Evolutionary conservation across 2,113 vertebrate species (phyloP), one percentile per base, ranked within the genome.

Genomic region (Lucifuga dentata): DNA sequence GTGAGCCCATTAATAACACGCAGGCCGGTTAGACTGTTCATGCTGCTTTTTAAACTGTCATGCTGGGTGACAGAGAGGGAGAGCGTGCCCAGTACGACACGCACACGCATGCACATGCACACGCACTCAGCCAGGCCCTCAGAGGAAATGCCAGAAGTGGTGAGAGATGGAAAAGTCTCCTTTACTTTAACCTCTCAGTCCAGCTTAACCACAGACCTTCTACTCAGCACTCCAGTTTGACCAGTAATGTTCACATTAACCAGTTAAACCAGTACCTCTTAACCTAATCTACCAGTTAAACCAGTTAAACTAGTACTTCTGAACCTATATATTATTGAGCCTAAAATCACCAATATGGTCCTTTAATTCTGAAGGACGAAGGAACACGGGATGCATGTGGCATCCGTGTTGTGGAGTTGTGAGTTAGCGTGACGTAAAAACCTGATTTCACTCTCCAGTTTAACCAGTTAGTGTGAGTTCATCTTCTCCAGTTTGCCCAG

Each of bases 91-190:
- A 62, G 67, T 63, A 63, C 49, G 19, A 74, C 58, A 57, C 50
- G 57, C 63, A 51, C 50, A 49, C 45, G 53, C 52, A 61, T 35
- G 67, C 57, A 63, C 55, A 45, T 41, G 55, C 55, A 32, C 49
- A 59, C 36, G 58, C 62, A 58, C 45, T 17, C 21, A 16, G 12
- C 49, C 48, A 26, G 68, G 35, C 40, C 33, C 69, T 79, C 72
- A 21, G 68, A 83, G 86, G 74, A 85, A 85, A 85, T 81, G 74
- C 80, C 83, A 79, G 57, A 81, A 65, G 71, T 64, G 39, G 64
- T 74, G 49, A 67, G 80, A 55, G 80, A 81, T 88, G 86, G 83
- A 88, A 85, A 85, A 64, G n/a, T 85, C 76, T 77, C 52, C 10
- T 77, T 77, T 53, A 26, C 11, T 53, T 67, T 45, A 71, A 40